Evolutionary conservation across 1,140 invertebrate species (phyloP), one percentile per base, ranked within the genome.

Genomic region (Ruditapes philippinarum): DNA sequence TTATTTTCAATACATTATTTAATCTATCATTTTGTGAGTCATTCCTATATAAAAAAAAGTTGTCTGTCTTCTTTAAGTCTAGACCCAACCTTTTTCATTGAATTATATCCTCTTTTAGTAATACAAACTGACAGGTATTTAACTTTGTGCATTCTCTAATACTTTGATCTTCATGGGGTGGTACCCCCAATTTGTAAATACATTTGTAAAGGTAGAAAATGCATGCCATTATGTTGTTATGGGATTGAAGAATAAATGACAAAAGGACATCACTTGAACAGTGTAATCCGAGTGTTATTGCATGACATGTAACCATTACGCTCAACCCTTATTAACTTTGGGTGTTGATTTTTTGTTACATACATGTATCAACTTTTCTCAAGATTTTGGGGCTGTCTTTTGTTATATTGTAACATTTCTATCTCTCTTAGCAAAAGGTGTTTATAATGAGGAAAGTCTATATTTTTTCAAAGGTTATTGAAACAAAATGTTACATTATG

Each of bases 131-230:
- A 42, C 54, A 82, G 19, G n/a, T 65, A 82, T 65, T 62, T 62
- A n/a, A 14, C n/a, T 68, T 14, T 82, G 54, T 68, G 60, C 57
- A 40, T 45, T 25, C n/a, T 22, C 33, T 42, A 45, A 33, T 17
- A 42, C 74, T 49, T 78, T 78, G 74, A 78, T 78, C 40, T 78
- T 78, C 74, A 45, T 33, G 45, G 40, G 49, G 49, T 45, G 40
- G 40, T 45, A 31, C 74, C 22, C 9, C 22, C 49, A 78, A 51
- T 92, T 51, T 91, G 31, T 82, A 70, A 70, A 28, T 28, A 40
- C 36, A 70, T 70, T 70, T 38, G 65, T 38, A 38, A 40, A 38
- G 33, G 1, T 40, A 5, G 65, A 70, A 70, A 70, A 36, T 36
- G 33, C 65, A 38, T 70, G 65, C 22, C 22, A 45, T 45, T 70